phyloP scores from a whole-genome alignment of 2,113 vertebrate genomes.

The Scopus umbretta region DNA sequence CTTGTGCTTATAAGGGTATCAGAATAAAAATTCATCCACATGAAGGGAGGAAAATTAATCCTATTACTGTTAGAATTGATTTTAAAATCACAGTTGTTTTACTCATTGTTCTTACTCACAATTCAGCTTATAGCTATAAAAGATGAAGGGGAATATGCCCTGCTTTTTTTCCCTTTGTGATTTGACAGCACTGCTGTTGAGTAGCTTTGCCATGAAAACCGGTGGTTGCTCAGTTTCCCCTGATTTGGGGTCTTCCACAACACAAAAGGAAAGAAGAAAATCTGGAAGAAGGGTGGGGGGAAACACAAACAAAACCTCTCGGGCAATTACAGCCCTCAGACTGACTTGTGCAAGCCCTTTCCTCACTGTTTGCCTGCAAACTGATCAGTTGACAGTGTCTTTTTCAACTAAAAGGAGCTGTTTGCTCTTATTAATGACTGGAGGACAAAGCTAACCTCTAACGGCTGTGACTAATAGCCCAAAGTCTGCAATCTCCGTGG shows the following conservation, averaged over 20 bases:
- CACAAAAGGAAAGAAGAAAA: neutral
- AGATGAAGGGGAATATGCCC: neutral
- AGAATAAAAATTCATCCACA: neutral
- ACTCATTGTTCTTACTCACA: neutral
- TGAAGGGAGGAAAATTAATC: neutral
- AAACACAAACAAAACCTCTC: neutral
- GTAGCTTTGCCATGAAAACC: neutral
- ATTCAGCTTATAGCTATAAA: neutral
- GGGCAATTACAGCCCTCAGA: neutral
- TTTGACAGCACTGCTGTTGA: neutral
- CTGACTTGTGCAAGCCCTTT: neutral
- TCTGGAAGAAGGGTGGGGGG: neutral
- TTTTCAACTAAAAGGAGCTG: neutral
- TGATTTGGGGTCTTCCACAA: neutral
- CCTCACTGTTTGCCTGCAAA: neutral
- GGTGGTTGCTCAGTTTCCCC: neutral
- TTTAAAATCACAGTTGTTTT: slow-evolving; percentile 13
- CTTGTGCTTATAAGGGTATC: neutral
- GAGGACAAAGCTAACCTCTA: neutral
- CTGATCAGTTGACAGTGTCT: neutral
- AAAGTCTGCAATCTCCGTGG: neutral
- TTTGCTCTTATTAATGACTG: neutral
- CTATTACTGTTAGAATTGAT: neutral
- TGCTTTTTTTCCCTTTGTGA: slow-evolving; percentile 6
- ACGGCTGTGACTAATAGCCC: neutral